Evolutionary conservation across 2,888 invertebrate genomes (phyloP).

Genomic region (Tipula vernalis): DNA sequence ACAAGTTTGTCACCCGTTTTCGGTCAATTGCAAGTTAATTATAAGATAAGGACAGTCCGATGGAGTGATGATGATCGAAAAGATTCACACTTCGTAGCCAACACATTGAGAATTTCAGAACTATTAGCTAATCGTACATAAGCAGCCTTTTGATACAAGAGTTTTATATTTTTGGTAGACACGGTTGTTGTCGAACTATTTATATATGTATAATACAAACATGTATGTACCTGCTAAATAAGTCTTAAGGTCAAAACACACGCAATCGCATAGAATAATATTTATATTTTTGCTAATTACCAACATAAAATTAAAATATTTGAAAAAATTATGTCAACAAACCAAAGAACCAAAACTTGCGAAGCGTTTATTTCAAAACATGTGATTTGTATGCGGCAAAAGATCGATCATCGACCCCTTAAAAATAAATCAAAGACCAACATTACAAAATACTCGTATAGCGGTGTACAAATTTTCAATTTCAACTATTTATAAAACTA

Average conservation of each 20-base stretch:
- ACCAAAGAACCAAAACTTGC: not conserved
- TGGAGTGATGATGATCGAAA: too few species aligned
- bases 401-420: not conserved
- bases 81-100: too few species aligned
- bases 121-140: too few species aligned
- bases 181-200: not conserved
- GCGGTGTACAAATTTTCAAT: not conserved
- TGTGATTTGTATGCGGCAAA: not conserved
- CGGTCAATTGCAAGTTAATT: too few species aligned
- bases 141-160: too few species aligned
- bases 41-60: too few species aligned
- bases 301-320: not conserved
- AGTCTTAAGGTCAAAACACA: not conserved
- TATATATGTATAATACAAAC: not conserved
- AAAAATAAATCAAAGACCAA: not conserved
- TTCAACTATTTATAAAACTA: not conserved
- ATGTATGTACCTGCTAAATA: not conserved
- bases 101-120: too few species aligned
- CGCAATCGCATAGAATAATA: not conserved
- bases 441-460: too few species aligned
- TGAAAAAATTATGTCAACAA: not conserved
- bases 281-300: not conserved
- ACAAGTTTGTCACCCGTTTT: too few species aligned
- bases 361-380: not conserved
- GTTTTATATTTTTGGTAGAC: not conserved